Evolutionary conservation across 1,140 invertebrate species (phyloP).

Genomic region (Schlechtendalia chinensis): DNA sequence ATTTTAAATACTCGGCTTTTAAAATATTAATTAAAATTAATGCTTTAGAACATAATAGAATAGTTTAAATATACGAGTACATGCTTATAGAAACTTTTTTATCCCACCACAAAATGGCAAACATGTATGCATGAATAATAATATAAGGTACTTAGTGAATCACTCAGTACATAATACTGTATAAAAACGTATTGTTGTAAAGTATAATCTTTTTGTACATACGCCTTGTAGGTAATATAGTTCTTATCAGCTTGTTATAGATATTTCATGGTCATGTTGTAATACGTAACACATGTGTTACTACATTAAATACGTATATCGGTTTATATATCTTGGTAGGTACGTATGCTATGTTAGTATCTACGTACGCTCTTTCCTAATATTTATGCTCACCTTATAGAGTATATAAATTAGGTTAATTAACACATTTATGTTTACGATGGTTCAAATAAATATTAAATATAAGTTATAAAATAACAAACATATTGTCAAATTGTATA

Average conservation of each 20-base stretch:
- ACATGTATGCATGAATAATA: not conserved
- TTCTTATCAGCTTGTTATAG: not conserved
- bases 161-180: not conserved
- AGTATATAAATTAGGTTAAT: no score
- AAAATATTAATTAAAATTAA: no score
- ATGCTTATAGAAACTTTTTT: not conserved
- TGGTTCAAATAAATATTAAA: no score
- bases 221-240: not conserved
- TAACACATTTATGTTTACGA: no score
- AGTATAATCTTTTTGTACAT: not conserved
- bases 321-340: no score
- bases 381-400: no score
- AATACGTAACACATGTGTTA: not conserved
- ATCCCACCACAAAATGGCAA: not conserved
- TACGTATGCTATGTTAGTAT: no score
- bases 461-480: no score
- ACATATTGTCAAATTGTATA: no score
- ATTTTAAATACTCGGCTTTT: not conserved
- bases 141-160: not conserved
- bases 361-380: no score
- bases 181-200: not conserved
- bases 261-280: not conserved
- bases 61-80: not conserved
- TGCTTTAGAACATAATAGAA: not conserved
- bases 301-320: no score